A percentile compares a stretch with the other conserved stretches of the same genome.
These are phyloP conservation scores for Drosophila lacicola DNA, from an alignment of 2,888 invertebrate species.

Conservation along the genomic window DNA sequence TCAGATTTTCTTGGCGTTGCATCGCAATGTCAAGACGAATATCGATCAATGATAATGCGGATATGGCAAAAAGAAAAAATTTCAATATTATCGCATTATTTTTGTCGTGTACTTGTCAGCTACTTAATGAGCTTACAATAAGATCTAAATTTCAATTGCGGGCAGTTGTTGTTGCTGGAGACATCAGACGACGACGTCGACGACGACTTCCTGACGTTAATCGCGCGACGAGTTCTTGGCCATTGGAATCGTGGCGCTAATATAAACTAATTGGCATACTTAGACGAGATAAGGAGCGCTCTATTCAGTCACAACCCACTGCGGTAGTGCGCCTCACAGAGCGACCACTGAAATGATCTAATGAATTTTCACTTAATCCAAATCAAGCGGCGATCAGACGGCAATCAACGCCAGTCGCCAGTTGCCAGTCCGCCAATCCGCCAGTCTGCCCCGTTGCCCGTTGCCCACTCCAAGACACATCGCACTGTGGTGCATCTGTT, in stretches of 20 bases:
- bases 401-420: constrained; percentile 56
- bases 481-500: constrained; percentile 66
- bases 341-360: constrained; percentile 69
- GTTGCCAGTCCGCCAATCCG: constrained; percentile 19
- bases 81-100: constrained; percentile 12
- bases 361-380: constrained; percentile 80
- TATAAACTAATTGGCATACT: constrained; percentile 74
- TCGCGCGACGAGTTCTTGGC: constrained; percentile 30
- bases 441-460: constrained; percentile 1
- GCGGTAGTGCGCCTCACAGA: constrained; percentile 72
- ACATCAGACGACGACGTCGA: constrained; percentile 4
- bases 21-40: constrained; percentile 11
- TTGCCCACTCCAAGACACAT: constrained; percentile 5
- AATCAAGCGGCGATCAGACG: constrained; percentile 76
- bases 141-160: constrained; percentile 21
- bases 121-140: constrained; percentile 62
- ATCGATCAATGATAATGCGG: constrained; percentile 27
- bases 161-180: neutral
- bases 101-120: constrained; percentile 49
- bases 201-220: constrained; percentile 61
- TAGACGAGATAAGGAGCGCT: constrained; percentile 47
- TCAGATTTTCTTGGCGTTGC: neutral
- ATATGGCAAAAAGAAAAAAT: constrained; percentile 9
- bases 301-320: constrained; percentile 18
- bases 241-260: constrained; percentile 48